phyloP scores from a whole-genome alignment of 53 echinoderm and acorn worm genomes.

The Arbacia lixula region DNA sequence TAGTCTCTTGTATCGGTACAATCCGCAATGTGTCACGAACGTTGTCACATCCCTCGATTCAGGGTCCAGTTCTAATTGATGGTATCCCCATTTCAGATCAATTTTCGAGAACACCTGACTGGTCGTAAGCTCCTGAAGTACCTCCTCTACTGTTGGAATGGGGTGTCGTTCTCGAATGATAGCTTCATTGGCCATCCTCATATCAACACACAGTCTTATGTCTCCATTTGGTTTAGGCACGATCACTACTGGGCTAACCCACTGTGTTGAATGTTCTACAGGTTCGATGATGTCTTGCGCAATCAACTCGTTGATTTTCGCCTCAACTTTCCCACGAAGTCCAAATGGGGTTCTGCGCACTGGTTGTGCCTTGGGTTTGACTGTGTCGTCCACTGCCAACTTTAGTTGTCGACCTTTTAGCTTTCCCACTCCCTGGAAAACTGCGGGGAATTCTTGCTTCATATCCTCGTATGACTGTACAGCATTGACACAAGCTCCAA shows the following conservation, averaged over 20 bases:
- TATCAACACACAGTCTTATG: constrained; percentile 57
- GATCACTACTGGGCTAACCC: constrained; percentile 5
- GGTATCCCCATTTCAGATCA: constrained; percentile 45
- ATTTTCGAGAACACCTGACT: constrained; percentile 30
- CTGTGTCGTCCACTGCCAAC: neutral
- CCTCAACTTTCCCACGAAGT: constrained; percentile 7
- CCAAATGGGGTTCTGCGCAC: constrained; percentile 35
- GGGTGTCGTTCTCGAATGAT: no score
- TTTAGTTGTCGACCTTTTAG: constrained; percentile 19
- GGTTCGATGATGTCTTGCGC: constrained; percentile 5
- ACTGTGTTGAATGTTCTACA: neutral
- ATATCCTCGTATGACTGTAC: no score
- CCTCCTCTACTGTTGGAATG: no score
- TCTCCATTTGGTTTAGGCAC: constrained; percentile 58
- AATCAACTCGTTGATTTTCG: neutral
- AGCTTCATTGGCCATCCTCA: constrained; percentile 68
- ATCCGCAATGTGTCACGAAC: constrained; percentile 34
- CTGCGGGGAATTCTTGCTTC: constrained; percentile 14
- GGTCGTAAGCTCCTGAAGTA: neutral
- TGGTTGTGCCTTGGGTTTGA: constrained; percentile 13
- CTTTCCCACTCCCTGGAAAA: constrained; percentile 35
- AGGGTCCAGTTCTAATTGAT: constrained; percentile 34
- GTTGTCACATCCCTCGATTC: constrained; percentile 44
- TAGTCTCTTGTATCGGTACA: constrained; percentile 42
- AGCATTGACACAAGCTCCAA: no score